Evolutionary conservation across 2,113 vertebrate species (phyloP), one percentile per base, ranked within the genome.

Genomic region (Cichladusa arquata): DNA sequence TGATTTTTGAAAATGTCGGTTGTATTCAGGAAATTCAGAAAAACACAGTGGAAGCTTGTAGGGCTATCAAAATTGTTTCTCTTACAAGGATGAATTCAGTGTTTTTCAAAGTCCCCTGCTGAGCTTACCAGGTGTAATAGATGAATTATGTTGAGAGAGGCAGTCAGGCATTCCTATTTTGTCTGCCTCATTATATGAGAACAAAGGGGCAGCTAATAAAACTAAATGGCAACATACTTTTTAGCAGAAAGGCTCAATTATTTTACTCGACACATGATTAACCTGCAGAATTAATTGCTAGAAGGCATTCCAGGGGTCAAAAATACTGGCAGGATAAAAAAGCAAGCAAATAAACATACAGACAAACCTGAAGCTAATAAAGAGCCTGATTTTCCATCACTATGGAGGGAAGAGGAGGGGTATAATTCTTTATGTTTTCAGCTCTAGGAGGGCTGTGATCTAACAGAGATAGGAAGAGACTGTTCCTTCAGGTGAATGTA

Each of bases 211-310:
- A 94, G 42, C 76, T 88, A 94, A 92, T 81, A 77, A 92, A 97
- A 81, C 56, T 81, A 92, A 95, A 92, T 86, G 50, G 47, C 67
- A 83, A n/a, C 65, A 81, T 42, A 23, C 16, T 78, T 92, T 85
- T 16, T 53, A 88, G 57, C n/a, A 81, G 79, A 86, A 81, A 81
- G 26, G 40, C 79, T 91, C 64, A 74, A 83, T 96, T 95, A 86
- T 94, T 94, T 94, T 83, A 83, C 44, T 69, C 18, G 38, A 78
- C 53, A 88, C n/a, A 66, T 93, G 48, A 88, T 91, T 92, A 93
- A 89, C 91, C 83, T 91, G 73, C 34, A 84, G 65, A 92, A 94
- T 91, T 95, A 96, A 92, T 92, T 92, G 70, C 65, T 76, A 77
- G 64, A 88, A 91, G 69, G 51, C 48, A 78, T 92, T 92, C 38